Evolutionary conservation across 2,888 invertebrate genomes (phyloP).

Genomic region (Rotaria sp.): DNA sequence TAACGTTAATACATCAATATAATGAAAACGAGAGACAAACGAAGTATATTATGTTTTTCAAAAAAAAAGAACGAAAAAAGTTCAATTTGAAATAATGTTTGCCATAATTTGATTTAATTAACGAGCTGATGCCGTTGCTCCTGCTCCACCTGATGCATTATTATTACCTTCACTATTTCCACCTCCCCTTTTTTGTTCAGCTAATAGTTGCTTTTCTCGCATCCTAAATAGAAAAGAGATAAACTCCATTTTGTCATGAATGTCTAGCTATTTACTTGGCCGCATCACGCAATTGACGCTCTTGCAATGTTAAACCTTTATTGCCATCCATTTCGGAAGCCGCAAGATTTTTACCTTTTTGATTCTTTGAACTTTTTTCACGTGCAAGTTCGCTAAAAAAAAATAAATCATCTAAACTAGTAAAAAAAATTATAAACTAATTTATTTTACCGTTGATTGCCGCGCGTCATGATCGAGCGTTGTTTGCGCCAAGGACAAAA

Average conservation of each 20-base stretch:
- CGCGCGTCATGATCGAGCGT: background rate
- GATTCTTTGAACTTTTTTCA: background rate
- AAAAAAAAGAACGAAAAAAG: background rate
- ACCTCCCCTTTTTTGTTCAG: background rate
- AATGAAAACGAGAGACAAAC: no score
- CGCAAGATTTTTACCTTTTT: background rate
- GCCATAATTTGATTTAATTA: background rate
- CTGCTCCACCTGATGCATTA: background rate
- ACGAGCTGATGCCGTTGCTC: background rate
- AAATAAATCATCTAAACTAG: background rate
- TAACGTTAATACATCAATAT: no score
- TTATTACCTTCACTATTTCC: background rate
- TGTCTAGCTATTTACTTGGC: background rate
- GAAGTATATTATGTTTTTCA: no score
- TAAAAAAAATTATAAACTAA: no score
- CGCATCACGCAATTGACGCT: background rate
- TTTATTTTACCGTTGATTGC: background rate
- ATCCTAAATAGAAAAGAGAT: background rate
- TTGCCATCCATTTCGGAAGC: background rate
- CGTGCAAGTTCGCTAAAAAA: background rate
- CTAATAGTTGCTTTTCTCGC: background rate
- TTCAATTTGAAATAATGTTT: background rate
- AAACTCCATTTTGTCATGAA: background rate
- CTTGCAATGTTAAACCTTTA: conserved; percentile 22
- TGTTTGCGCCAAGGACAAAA: background rate